Percentiles rank a stretch among this genome's conserved stretches.
phyloP scores from a whole-genome alignment of 2,888 invertebrate genomes.

The Pemphredon lugubris region DNA sequence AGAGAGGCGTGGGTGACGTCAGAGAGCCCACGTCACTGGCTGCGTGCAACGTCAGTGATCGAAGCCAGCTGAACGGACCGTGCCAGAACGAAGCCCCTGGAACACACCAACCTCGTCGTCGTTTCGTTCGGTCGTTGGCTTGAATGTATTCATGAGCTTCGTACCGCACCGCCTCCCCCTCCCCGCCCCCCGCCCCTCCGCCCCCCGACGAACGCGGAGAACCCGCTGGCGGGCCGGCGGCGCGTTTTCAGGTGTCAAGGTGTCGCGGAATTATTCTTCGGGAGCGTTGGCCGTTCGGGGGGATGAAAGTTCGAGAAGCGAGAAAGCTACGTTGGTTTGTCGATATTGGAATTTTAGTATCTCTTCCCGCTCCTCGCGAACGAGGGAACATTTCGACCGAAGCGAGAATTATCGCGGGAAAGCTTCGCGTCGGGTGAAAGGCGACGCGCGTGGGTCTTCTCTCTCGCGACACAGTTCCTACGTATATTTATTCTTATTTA shows the following conservation, averaged over 20 bases:
- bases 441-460: too few species aligned
- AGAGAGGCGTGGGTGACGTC: conserved; percentile 63
- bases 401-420: too few species aligned
- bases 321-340: too few species aligned
- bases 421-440: too few species aligned
- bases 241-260: conserved; percentile 10
- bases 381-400: neutral
- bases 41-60: conserved; percentile 78
- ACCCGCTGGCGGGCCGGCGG: too few species aligned
- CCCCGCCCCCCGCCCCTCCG: too few species aligned
- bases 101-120: conserved; percentile 17
- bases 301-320: too few species aligned
- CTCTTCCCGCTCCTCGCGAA: neutral
- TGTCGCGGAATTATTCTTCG: neutral
- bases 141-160: conserved; percentile 74
- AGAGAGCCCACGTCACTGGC: conserved; percentile 74
- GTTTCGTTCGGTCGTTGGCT: conserved; percentile 55
- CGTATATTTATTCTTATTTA: too few species aligned
- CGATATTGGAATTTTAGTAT: too few species aligned
- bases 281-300: neutral
- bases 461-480: too few species aligned
- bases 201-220: conserved; percentile 9
- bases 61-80: conserved; percentile 76
- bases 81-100: conserved; percentile 21
- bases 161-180: too few species aligned